phyloP scores from a whole-genome alignment of 2,113 vertebrate genomes.

The Rousettus leschenaultii region DNA sequence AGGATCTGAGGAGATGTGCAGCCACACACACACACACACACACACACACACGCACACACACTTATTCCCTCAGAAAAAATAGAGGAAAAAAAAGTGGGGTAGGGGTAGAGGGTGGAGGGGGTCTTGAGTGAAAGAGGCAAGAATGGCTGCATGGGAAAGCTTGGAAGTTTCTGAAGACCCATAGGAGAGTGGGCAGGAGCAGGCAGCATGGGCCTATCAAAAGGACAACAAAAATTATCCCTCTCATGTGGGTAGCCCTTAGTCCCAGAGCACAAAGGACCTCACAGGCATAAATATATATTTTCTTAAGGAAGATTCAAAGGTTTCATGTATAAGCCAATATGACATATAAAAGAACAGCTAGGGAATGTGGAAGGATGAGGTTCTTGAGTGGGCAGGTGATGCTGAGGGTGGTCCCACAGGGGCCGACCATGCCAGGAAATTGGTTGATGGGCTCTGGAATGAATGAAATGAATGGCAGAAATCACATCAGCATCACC shows the following conservation, averaged over 20 bases:
- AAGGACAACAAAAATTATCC: not conserved
- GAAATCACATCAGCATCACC: not conserved
- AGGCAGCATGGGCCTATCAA: not conserved
- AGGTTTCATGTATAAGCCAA: not conserved
- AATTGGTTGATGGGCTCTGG: not conserved
- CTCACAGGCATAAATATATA: not conserved
- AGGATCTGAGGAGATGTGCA: not conserved
- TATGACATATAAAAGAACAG: not conserved
- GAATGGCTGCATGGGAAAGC: not conserved
- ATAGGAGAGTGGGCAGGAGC: not conserved
- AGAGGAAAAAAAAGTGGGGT: not conserved
- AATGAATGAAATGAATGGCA: not conserved
- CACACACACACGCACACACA: too few species aligned
- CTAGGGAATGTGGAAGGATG: not conserved
- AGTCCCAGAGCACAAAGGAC: not conserved
- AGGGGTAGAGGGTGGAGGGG: not conserved
- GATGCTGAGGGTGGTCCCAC: not conserved
- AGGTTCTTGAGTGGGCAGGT: not conserved
- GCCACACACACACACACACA: too few species aligned
- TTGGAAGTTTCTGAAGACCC: not conserved
- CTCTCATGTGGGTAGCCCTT: not conserved
- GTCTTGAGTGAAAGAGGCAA: not conserved
- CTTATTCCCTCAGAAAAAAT: not conserved
- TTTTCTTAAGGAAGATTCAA: not conserved
- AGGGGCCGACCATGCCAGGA: rapidly evolving